phyloP scores from a whole-genome alignment of 2,888 invertebrate species.

The Agrotis exclamationis region DNA sequence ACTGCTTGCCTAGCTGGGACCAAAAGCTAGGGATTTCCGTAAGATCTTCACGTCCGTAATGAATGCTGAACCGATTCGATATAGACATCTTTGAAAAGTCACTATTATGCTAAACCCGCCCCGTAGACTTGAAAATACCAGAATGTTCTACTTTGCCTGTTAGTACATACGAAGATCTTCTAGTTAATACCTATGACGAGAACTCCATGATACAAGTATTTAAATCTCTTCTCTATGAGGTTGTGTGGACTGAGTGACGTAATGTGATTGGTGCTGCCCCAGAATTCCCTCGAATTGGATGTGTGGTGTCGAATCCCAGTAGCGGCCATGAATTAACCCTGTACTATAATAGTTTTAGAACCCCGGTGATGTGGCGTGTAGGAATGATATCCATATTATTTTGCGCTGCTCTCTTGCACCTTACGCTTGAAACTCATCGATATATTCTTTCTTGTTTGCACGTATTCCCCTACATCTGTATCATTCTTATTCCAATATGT shows the following conservation, averaged over 20 bases:
- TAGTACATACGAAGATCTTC: constrained; percentile 40
- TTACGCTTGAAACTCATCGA: constrained; percentile 78
- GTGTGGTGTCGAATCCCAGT: constrained; percentile 84
- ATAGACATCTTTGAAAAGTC: constrained; percentile 31
- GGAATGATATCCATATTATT: constrained; percentile 77
- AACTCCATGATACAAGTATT: constrained; percentile 42
- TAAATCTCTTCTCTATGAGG: constrained; percentile 81
- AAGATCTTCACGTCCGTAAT: constrained; percentile 38
- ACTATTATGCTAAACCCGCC: constrained; percentile 44
- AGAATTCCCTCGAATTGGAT: constrained; percentile 83
- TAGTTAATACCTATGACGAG: constrained; percentile 37
- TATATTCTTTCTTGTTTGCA: constrained; percentile 73
- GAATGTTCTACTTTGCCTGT: constrained; percentile 55
- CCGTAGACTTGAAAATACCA: constrained; percentile 54
- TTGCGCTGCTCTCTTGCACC: constrained; percentile 77
- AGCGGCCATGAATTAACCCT: constrained; percentile 80
- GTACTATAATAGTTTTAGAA: constrained; percentile 77
- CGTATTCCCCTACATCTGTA: constrained; percentile 69
- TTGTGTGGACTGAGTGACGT: constrained; percentile 84
- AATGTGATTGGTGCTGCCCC: constrained; percentile 91
- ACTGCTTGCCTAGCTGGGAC: constrained; percentile 36
- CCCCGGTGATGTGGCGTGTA: constrained; percentile 80
- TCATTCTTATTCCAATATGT: constrained; percentile 67
- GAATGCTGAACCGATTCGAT: constrained; percentile 47
- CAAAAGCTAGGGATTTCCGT: constrained; percentile 15